These are phyloP conservation scores for Limnephilus rhombicus DNA, from an alignment of 2,888 invertebrate species.

Conservation along the genomic window DNA sequence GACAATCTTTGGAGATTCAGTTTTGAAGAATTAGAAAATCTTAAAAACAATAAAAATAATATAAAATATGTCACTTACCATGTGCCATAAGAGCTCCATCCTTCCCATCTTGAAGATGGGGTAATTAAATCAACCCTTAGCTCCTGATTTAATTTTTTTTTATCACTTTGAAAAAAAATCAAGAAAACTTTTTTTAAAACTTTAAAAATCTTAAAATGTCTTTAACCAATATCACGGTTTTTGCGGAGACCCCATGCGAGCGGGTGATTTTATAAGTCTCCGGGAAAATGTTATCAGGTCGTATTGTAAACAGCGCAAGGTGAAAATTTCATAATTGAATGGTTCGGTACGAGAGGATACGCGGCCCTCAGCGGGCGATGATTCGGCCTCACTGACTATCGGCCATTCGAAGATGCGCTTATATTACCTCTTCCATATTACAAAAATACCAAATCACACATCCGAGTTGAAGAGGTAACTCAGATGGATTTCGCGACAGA, in stretches of 20 bases:
- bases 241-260: neutral
- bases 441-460: slow-evolving; percentile 60
- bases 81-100: slow-evolving; percentile 47
- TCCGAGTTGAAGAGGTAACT: slow-evolving; percentile 61
- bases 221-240: slow-evolving; percentile 19
- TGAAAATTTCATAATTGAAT: neutral
- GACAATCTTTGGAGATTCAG: too few relatives aligned
- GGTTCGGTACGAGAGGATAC: slow-evolving; percentile 17
- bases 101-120: slow-evolving; percentile 56
- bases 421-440: slow-evolving; percentile 63
- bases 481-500: slow-evolving; percentile 57
- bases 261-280: neutral
- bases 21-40: neutral
- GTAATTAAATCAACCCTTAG: slow-evolving; percentile 29
- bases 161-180: slow-evolving; percentile 49
- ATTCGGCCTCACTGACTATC: slow-evolving; percentile 65
- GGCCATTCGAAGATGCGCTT: slow-evolving; percentile 62
- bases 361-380: slow-evolving; percentile 61
- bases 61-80: slow-evolving; percentile 51
- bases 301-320: neutral
- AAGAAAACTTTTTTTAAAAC: slow-evolving; percentile 6
- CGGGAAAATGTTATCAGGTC: neutral
- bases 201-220: slow-evolving; percentile 7
- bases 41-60: neutral
- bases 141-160: slow-evolving; percentile 28